These are phyloP conservation scores for Catotricha subobsoleta DNA, from an alignment of 2,888 invertebrate species.

Conservation along the genomic window DNA sequence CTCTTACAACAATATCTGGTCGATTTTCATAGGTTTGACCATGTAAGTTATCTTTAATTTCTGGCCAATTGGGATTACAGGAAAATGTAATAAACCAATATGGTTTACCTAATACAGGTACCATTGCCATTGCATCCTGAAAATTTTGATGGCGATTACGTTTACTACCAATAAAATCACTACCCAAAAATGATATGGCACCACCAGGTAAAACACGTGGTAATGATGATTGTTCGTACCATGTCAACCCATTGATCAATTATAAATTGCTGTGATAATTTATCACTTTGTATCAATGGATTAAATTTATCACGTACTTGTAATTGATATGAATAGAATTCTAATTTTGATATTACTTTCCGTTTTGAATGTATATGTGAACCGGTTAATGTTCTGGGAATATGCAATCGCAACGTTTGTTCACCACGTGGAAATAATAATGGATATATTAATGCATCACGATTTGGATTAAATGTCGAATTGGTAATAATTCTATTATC, in stretches of 20 bases:
- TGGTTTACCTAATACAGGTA: conserved; percentile 11
- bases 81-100: conserved; percentile 11
- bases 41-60: conserved; percentile 1
- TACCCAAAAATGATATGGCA: too few species aligned
- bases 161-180: background rate
- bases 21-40: conserved; percentile 5
- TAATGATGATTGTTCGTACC: too few species aligned
- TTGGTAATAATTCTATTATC: background rate
- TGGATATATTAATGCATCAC: conserved; percentile 1
- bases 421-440: conserved; percentile 3
- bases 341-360: too few species aligned
- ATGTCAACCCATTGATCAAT: too few species aligned
- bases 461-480: background rate
- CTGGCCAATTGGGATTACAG: conserved; percentile 10
- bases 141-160: conserved; percentile 7
- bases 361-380: background rate
- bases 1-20: conserved; percentile 10
- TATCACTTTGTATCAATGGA: conserved; percentile 14
- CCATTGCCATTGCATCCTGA: conserved; percentile 11
- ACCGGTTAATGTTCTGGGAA: background rate
- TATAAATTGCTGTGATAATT: too few species aligned
- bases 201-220: too few species aligned
- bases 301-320: conserved; percentile 11
- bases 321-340: background rate
- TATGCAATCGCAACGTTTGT: background rate